Percentiles rank a stretch among this genome's conserved stretches.
phyloP scores from a whole-genome alignment of 2,113 vertebrate species.

The Leucopternis melanops region DNA sequence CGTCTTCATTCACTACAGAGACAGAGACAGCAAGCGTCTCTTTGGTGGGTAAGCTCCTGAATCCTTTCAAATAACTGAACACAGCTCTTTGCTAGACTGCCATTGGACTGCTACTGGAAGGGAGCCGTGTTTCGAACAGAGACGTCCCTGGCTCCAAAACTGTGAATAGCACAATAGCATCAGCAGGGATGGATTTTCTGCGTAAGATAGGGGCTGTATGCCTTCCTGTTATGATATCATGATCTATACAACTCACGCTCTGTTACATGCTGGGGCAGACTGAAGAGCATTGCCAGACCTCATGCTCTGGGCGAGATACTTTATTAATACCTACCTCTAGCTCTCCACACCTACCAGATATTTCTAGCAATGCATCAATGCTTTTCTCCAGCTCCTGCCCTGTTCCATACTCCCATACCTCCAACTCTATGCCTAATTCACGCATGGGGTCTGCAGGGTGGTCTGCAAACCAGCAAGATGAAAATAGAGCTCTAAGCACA shows the following conservation, averaged over 20 bases:
- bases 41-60: neutral
- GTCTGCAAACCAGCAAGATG: neutral
- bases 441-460: neutral
- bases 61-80: neutral
- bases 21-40: fast-evolving
- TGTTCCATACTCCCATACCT: neutral
- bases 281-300: neutral
- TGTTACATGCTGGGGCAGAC: neutral
- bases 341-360: neutral
- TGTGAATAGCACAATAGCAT: fast-evolving
- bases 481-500: neutral
- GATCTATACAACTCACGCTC: neutral
- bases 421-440: neutral
- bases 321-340: neutral
- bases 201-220: fast-evolving
- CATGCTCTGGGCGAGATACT: neutral
- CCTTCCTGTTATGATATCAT: neutral
- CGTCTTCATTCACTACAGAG: neutral
- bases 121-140: neutral
- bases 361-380: neutral
- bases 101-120: neutral
- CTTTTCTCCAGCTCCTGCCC: neutral
- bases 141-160: neutral
- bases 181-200: neutral
- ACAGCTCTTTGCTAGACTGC: neutral